phyloP scores from a whole-genome alignment of 2,888 invertebrate species.

The Steromphala cineraria region DNA sequence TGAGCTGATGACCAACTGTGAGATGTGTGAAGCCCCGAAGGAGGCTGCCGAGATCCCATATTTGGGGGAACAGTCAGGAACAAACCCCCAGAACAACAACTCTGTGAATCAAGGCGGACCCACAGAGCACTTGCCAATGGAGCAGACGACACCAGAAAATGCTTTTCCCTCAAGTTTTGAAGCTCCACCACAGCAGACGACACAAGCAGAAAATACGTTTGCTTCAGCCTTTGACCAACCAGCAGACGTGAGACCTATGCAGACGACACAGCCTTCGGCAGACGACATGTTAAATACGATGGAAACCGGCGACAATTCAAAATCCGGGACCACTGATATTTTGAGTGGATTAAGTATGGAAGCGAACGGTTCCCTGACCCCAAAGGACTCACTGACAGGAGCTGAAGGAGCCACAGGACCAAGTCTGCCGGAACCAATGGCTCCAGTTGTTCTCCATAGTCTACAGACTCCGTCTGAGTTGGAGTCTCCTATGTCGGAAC shows the following conservation, averaged over 20 bases:
- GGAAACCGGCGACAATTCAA: too few species aligned
- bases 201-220: neutral
- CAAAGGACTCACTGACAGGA: neutral
- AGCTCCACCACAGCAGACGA: neutral
- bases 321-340: too few species aligned
- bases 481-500: conserved; percentile 4
- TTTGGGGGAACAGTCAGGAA: neutral
- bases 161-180: too few species aligned
- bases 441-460: neutral
- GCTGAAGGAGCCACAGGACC: neutral
- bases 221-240: neutral
- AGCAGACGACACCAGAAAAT: neutral
- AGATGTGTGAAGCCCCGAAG: neutral
- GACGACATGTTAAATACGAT: too few species aligned
- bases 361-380: neutral
- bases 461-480: too few species aligned
- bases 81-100: neutral
- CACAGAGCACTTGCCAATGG: neutral
- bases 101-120: too few species aligned
- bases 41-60: neutral
- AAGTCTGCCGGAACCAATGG: neutral
- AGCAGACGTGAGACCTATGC: neutral
- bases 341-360: neutral
- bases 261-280: neutral
- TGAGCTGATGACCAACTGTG: neutral